A percentile compares a stretch with the other conserved stretches of the same genome.
Conservation (phyloP, 2,797 vertebrate species). For the Semotilus atromaculatus region DNA sequence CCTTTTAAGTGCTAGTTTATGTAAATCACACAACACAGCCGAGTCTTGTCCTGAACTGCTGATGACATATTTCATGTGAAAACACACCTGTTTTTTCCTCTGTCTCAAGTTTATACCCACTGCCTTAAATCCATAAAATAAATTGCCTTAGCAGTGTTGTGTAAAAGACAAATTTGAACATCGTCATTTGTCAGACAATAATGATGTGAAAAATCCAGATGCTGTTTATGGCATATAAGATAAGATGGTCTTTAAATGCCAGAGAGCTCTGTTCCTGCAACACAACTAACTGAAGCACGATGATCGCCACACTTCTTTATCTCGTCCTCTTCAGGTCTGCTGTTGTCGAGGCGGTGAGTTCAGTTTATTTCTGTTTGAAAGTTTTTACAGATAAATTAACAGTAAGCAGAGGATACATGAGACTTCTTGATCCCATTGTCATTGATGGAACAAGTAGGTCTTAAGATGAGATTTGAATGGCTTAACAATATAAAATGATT, state of each 20-base stretch:
- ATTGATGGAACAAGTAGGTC: not conserved
- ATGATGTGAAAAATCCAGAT: conserved; percentile 47
- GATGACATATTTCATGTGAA: not conserved
- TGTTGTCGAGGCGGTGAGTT: conserved; percentile 65
- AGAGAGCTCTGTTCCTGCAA: not conserved
- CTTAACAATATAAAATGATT: not conserved
- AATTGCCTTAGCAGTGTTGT: not conserved
- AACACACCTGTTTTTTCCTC: not conserved
- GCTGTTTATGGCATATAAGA: conserved; percentile 2
- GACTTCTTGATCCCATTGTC: not conserved
- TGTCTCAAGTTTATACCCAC: not conserved
- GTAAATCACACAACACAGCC: not conserved
- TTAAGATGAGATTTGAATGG: not conserved
- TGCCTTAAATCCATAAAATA: not conserved
- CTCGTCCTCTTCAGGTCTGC: conserved; percentile 66
- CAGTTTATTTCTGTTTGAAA: not conserved
- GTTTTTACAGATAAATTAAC: not conserved
- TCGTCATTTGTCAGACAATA: not conserved
- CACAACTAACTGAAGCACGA: conserved; percentile 62
- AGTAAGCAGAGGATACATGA: not conserved
- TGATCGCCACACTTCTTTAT: conserved; percentile 67
- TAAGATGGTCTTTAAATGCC: conserved; percentile 64
- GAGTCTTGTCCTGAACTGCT: not conserved
- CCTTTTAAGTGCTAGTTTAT: not conserved
- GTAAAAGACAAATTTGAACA: conserved; percentile 17